Base-by-base conservation (phyloP, 2,888 invertebrate genomes). In the Doris montereyensis region DNA sequence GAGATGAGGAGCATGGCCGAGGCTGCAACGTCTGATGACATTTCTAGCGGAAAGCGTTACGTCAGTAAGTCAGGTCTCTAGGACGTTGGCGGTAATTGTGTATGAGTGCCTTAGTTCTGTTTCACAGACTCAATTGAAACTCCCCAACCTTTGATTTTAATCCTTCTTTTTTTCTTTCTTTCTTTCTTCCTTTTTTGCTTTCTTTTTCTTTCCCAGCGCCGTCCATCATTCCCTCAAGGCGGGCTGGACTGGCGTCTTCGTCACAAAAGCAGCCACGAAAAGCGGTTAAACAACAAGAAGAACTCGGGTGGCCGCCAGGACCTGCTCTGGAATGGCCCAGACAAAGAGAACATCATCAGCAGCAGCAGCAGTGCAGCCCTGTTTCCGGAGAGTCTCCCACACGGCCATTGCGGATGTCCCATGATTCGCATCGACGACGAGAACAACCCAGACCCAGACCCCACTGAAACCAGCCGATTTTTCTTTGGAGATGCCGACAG, bases 191-290 rank as follows among this genome's bases (percentile, higher is more conserved):
- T 32, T 68, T 52, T 32, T 26, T n/a, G 58, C 28, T 35, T 4
- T 60, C 35, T 30, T 76, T 52, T 62, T 60, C 30, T 17, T 41
- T 41, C 32, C n/a, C 73, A 70, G 68, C 65, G 73, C 32, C 72
- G 67, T 21, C 77, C 73, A 30, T 57, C 77, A 28, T 77, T 78
- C 30, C 82, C 82, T 4, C 80, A 80, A 28, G 82, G 80, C 1
- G 78, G 71, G 1, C 41, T 74, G 5, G 80, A 80, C 35, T 80
- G 78, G 76, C 72, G 76, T 17, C n/a, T 75, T 3, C 28, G 78
- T 2, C 57, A 32, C 28, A 32, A 68, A 26, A 65, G 21, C 26
- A 65, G 72, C 73, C 10, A 21, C 5, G 52, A 41, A 41, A 41
- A 41, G 52, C 17, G 52, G 5, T n/a, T n/a, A n/a, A n/a, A n/a